Evolutionary conservation across 2,888 invertebrate species (phyloP).

Genomic region (Ferdinandea cuprea): DNA sequence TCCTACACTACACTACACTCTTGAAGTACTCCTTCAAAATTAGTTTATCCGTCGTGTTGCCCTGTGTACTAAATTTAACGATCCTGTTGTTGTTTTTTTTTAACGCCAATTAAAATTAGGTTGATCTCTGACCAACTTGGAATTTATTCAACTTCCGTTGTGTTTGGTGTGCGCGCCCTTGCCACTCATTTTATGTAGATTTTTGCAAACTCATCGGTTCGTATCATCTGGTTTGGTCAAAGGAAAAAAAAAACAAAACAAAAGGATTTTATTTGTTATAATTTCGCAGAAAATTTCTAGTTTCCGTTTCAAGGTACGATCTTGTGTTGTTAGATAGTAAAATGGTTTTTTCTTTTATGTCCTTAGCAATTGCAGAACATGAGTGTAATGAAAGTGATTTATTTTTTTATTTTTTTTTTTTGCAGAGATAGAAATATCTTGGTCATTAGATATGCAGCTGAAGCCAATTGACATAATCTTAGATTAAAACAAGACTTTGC

Average conservation of each 20-base stretch:
- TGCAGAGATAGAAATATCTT: no score
- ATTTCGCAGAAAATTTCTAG: not conserved
- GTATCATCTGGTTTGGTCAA: no score
- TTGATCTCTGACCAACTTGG: not conserved
- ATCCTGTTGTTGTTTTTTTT: not conserved
- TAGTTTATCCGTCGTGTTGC: not conserved
- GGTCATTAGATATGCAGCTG: no score
- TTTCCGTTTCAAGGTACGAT: not conserved
- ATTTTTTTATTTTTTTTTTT: constrained; percentile 1
- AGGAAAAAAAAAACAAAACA: no score
- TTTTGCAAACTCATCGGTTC: no score
- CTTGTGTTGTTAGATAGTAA: constrained; percentile 2
- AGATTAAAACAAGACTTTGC: no score
- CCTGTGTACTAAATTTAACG: not conserved
- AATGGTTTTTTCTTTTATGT: not conserved
- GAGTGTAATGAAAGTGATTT: not conserved
- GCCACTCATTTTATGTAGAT: not conserved
- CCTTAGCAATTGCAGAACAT: not conserved
- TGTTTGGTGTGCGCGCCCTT: no score
- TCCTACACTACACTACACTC: no score
- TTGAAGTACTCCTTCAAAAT: not conserved
- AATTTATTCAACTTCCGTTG: constrained; percentile 2
- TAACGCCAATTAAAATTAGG: not conserved
- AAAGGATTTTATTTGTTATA: no score
- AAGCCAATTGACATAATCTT: no score